Percentiles rank a stretch among this genome's conserved stretches.
phyloP scores from a whole-genome alignment of 2,113 vertebrate genomes.

The Hippocampus abdominalis region DNA sequence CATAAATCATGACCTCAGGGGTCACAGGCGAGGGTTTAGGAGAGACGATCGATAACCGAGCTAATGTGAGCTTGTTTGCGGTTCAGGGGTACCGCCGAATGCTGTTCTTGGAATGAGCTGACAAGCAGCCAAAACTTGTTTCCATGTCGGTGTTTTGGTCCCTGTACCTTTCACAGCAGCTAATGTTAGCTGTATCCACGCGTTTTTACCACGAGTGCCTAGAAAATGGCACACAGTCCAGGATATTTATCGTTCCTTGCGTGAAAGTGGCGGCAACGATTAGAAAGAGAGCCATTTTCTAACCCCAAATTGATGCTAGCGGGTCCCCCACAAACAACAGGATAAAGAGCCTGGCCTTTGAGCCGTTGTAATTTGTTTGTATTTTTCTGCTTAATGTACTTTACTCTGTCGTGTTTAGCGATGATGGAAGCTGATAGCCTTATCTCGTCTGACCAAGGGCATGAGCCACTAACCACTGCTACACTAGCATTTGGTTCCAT shows the following conservation, averaged over 20 bases:
- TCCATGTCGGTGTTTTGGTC: background rate
- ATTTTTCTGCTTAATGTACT: slow-evolving; percentile 81
- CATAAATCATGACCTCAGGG: slow-evolving; percentile 76
- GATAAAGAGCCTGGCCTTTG: slow-evolving; percentile 75
- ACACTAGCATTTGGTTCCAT: slow-evolving; percentile 64
- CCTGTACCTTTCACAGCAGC: slow-evolving; percentile 25
- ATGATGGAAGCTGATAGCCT: slow-evolving; percentile 78
- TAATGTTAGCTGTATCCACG: slow-evolving; percentile 58
- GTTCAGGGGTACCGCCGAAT: slow-evolving; percentile 48
- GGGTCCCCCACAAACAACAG: slow-evolving; percentile 64
- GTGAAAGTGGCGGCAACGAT: slow-evolving; percentile 75
- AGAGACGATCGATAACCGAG: slow-evolving; percentile 62
- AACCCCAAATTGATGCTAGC: slow-evolving; percentile 61
- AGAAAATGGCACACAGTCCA: slow-evolving; percentile 64
- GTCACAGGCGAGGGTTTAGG: slow-evolving; percentile 65
- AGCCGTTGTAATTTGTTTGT: slow-evolving; percentile 81
- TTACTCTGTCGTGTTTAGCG: slow-evolving; percentile 79
- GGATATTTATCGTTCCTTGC: slow-evolving; percentile 65
- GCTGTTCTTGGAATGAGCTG: slow-evolving; percentile 38
- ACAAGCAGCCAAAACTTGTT: slow-evolving; percentile 19
- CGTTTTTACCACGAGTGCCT: slow-evolving; percentile 60
- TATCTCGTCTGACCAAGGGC: slow-evolving; percentile 77
- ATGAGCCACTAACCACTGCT: slow-evolving; percentile 58
- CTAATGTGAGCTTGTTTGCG: slow-evolving; percentile 54
- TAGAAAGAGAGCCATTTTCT: slow-evolving; percentile 71